phyloP scores from a whole-genome alignment of 1,140 invertebrate genomes.

The Cardiocondyla obscurior region DNA sequence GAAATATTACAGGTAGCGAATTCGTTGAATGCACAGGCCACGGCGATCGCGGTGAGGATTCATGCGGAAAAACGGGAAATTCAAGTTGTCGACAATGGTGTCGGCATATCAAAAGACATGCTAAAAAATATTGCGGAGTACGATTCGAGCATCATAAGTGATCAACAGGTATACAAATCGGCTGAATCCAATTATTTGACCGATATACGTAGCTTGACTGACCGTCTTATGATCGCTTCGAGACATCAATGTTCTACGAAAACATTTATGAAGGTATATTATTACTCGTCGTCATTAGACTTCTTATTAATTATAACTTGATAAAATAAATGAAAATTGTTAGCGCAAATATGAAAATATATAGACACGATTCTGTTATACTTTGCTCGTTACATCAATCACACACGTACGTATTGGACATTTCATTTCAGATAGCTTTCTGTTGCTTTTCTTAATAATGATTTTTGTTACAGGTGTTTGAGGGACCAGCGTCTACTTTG shows the following conservation, averaged over 20 bases:
- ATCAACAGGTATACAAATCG: background rate
- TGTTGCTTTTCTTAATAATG: no score
- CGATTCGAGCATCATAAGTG: background rate
- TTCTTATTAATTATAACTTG: background rate
- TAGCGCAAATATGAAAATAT: background rate
- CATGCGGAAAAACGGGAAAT: constrained; percentile 64
- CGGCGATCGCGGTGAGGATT: constrained; percentile 74
- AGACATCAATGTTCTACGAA: constrained; percentile 49
- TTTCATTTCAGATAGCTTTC: background rate
- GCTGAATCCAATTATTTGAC: background rate
- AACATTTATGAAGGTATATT: constrained; percentile 74
- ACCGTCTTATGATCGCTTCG: constrained; percentile 70
- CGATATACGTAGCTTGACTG: constrained; percentile 61
- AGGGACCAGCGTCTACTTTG: constrained; percentile 41
- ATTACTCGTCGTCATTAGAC: constrained; percentile 13
- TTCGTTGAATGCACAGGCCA: constrained; percentile 70
- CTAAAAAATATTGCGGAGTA: constrained; percentile 66
- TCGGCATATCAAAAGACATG: constrained; percentile 66
- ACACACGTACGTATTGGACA: background rate
- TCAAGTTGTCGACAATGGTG: constrained; percentile 78
- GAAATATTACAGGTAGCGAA: constrained; percentile 59
- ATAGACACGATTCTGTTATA: background rate
- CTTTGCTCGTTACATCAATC: background rate
- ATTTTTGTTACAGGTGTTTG: constrained; percentile 50
- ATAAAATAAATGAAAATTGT: background rate